Evolutionary conservation across 2,797 vertebrate species (phyloP), one percentile per base, ranked within the genome.

Genomic region (Nannoperca australis): DNA sequence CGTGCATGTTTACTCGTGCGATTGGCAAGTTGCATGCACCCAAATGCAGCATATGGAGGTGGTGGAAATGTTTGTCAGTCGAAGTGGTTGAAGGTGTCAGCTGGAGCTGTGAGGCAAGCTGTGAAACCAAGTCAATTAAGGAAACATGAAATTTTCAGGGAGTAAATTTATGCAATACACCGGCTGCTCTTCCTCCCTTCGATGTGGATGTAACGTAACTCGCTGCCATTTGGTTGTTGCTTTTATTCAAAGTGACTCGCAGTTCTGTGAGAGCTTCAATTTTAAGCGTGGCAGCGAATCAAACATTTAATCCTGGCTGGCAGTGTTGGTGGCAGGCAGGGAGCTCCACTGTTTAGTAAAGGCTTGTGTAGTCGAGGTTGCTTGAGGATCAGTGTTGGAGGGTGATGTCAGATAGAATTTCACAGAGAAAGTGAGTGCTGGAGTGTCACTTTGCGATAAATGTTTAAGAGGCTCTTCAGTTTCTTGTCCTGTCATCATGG

Each of bases 371-470:
- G 49, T 17, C 7, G 69, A 76, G 74, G 82, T 67, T 80, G 62
- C 59, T 65, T 38, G 67, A 85, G 79, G 79, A 86, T 83, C 81
- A 69, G 64, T 20, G 38, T 47, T 64, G 9, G 45, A 76, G 78
- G 66, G 71, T 86, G 55, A 76, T 72, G 70, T 89, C 81, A 85
- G 67, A 81, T 76, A 65, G 81, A 72, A 72, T 88, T 91, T 84
- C 76, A 81, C 54, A 82, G 76, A 75, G 72, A 70, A 73, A 83
- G 56, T 66, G 63, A 81, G 73, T 59, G 76, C 71, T 71, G 42
- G 69, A 51, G n/a, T 85, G 83, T 70, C 82, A 79, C 85, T 85
- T 78, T 78, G 72, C 79, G 71, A 85, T 88, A 79, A 88, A 87
- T 87, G 79, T 89, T 86, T 84, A 80, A 92, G 80, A 76, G 62